Percentiles rank a stretch among this genome's conserved stretches.
These are phyloP conservation scores for Eretmochelys imbricata DNA, from an alignment of 2,113 vertebrate species.

Conservation along the genomic window DNA sequence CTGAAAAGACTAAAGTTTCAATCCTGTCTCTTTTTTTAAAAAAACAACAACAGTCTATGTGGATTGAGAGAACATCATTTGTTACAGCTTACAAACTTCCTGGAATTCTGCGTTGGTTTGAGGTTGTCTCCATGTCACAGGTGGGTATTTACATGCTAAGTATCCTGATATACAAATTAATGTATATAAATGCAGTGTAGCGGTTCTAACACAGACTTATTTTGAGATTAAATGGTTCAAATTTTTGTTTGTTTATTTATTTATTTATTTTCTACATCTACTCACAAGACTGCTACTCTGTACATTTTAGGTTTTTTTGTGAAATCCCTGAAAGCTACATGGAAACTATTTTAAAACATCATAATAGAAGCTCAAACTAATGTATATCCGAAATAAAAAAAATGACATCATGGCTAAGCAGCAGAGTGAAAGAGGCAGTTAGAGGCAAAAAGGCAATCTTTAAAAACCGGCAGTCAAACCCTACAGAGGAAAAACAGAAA, in stretches of 20 bases:
- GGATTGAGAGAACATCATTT: constrained; percentile 98
- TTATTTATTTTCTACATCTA: neutral
- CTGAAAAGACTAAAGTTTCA: neutral
- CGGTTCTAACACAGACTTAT: neutral
- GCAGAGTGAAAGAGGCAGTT: neutral
- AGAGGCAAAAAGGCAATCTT: neutral
- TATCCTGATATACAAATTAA: rapidly evolving
- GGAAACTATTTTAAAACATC: neutral
- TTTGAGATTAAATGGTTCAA: neutral
- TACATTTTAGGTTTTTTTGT: neutral
- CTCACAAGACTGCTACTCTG: rapidly evolving
- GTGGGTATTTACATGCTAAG: constrained; percentile 68
- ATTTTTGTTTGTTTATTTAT: neutral
- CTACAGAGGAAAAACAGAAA: neutral
- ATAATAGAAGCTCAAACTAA: neutral
- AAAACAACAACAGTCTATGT: constrained; percentile 89
- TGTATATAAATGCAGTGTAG: rapidly evolving
- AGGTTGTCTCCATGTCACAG: constrained; percentile 88
- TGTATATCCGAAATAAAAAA: neutral
- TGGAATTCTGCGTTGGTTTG: constrained; percentile 97
- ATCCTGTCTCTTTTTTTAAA: constrained; percentile 3
- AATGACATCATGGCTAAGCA: neutral
- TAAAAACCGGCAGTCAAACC: neutral
- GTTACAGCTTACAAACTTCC: constrained; percentile 94
- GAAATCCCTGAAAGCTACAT: neutral